Evolutionary conservation across 2,797 vertebrate species (phyloP).

Genomic region (Thunnus albacares): DNA sequence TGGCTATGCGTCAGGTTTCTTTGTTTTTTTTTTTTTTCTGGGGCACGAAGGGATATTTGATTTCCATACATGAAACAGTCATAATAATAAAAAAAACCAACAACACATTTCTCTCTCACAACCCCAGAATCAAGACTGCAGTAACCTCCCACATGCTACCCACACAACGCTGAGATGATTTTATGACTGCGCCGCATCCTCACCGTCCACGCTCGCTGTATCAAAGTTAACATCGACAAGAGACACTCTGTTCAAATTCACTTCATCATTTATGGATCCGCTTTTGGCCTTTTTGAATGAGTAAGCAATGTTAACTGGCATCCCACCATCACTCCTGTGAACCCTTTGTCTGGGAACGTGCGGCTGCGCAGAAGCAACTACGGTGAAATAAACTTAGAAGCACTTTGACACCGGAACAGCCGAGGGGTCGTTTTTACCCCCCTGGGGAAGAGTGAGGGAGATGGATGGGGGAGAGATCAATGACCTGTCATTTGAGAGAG

Average conservation of each 20-base stretch:
- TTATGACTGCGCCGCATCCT: slow-evolving; percentile 50
- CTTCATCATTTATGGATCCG: slow-evolving; percentile 49
- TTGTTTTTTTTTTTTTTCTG: slow-evolving; percentile 12
- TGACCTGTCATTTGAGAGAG: too few species aligned
- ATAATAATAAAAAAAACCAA: slow-evolving; percentile 22
- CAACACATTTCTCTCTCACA: slow-evolving; percentile 25
- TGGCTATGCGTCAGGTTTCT: slow-evolving; percentile 35
- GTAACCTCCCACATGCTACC: slow-evolving; percentile 64
- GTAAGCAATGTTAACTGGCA: slow-evolving; percentile 47
- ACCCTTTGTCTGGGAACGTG: slow-evolving; percentile 48
- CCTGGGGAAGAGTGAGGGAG: too few species aligned
- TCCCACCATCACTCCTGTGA: slow-evolving; percentile 31
- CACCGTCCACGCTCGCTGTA: slow-evolving; percentile 30
- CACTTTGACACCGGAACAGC: background rate
- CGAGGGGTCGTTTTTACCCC: too few species aligned
- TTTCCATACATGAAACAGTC: slow-evolving; percentile 51
- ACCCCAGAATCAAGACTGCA: slow-evolving; percentile 50
- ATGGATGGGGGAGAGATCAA: too few species aligned
- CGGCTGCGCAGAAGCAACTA: slow-evolving; percentile 18
- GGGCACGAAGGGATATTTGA: slow-evolving; percentile 35
- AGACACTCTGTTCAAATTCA: slow-evolving; percentile 54
- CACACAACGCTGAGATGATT: slow-evolving; percentile 64
- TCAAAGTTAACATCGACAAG: slow-evolving; percentile 44
- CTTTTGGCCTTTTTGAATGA: slow-evolving; percentile 62
- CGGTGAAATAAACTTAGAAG: background rate